Conservation (phyloP, 2,113 vertebrate genomes). For the Stegostoma tigrinum region DNA sequence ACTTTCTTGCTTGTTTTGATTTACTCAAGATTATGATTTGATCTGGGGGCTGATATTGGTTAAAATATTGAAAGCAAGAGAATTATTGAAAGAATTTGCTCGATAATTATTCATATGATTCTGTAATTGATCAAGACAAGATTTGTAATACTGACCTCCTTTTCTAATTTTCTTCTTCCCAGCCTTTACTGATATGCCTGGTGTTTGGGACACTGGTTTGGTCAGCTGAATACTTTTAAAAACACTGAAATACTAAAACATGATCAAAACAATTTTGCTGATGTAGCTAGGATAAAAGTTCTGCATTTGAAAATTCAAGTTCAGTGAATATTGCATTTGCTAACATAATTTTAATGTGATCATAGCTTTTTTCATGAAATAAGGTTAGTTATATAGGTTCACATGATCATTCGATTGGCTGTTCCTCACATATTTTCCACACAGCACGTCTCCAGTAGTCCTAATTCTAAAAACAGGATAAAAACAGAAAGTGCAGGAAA, state of each 20-base stretch:
- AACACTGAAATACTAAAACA: neutral
- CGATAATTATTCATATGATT: neutral
- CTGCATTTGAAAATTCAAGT: neutral
- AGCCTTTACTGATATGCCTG: neutral
- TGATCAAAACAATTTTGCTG: neutral
- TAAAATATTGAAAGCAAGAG: conserved; percentile 7
- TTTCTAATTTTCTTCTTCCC: neutral
- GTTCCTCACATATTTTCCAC: neutral
- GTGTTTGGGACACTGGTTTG: neutral
- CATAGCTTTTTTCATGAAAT: neutral
- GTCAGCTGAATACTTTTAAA: neutral
- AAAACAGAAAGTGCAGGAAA: too few relatives aligned
- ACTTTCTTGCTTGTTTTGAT: neutral
- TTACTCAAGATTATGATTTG: neutral
- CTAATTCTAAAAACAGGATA: neutral
- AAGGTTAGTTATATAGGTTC: neutral
- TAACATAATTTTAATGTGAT: neutral
- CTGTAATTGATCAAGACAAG: neutral
- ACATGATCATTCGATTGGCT: neutral
- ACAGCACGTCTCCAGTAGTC: neutral
- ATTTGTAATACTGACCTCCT: neutral
- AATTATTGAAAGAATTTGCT: neutral
- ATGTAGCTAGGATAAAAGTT: neutral
- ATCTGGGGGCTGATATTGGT: neutral
- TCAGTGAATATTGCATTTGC: neutral